Conservation (phyloP, 2,113 vertebrate genomes). For the Pyrgilauda ruficollis region DNA sequence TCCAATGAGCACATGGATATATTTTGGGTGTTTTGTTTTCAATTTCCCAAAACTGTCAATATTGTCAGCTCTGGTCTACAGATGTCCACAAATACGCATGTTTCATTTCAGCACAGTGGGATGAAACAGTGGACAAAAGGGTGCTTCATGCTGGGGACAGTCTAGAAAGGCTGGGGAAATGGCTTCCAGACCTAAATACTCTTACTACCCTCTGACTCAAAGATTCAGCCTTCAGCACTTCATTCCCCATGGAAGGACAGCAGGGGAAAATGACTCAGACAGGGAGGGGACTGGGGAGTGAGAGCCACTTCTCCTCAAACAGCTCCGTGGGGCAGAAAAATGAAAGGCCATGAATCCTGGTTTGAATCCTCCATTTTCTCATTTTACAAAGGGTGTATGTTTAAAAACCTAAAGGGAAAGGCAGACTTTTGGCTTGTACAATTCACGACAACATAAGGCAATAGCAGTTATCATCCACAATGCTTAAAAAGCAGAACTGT, state of each 20-base stretch:
- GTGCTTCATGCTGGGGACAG: accelerated
- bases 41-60: not conserved
- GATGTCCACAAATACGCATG: not conserved
- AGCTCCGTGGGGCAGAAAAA: not conserved
- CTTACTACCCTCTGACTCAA: not conserved
- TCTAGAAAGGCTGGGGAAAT: not conserved
- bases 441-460: not conserved
- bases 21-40: not conserved
- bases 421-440: not conserved
- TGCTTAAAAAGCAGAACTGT: not conserved
- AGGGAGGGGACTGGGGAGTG: not conserved
- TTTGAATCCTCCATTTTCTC: not conserved
- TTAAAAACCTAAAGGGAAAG: not conserved
- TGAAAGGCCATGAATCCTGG: not conserved
- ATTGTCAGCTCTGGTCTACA: not conserved
- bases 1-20: not conserved
- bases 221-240: not conserved
- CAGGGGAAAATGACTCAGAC: not conserved
- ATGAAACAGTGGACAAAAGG: not conserved
- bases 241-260: not conserved
- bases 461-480: not conserved
- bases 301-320: not conserved
- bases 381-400: not conserved
- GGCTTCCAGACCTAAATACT: not conserved
- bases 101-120: not conserved